Percentiles rank a stretch among this genome's conserved stretches.
phyloP scores from a whole-genome alignment of 2,797 vertebrate genomes.

The Periophthalmus magnuspinnatus region DNA sequence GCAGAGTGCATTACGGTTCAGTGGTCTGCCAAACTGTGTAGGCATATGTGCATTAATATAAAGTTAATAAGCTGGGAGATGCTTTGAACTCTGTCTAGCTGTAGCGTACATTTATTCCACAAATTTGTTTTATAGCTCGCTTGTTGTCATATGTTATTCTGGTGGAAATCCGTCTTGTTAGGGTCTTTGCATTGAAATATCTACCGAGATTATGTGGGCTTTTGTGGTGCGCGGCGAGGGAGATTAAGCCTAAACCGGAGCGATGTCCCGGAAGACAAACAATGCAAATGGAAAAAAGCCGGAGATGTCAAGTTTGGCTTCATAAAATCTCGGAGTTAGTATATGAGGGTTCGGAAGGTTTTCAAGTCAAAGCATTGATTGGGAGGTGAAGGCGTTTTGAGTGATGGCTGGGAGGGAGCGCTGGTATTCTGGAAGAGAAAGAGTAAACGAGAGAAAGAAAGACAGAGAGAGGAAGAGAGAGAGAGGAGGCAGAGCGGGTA shows the following conservation, averaged over 20 bases:
- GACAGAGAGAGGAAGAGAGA: constrained; percentile 75
- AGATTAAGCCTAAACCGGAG: constrained; percentile 39
- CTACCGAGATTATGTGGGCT: constrained; percentile 52
- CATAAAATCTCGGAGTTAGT: constrained; percentile 37
- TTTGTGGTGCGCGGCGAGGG: constrained; percentile 36
- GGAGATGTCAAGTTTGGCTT: constrained; percentile 39
- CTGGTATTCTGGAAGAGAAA: constrained; percentile 83
- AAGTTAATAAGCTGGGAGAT: constrained; percentile 28
- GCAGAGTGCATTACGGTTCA: constrained; percentile 52
- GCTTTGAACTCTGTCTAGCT: constrained; percentile 12
- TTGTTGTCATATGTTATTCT: constrained; percentile 82
- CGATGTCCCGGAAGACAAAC: constrained; percentile 34
- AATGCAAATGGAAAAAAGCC: constrained; percentile 40
- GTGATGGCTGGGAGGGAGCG: constrained; percentile 67
- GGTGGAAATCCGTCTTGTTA: constrained; percentile 62
- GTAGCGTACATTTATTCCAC: constrained; percentile 71
- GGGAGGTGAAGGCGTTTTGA: constrained; percentile 65
- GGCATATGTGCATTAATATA: constrained; percentile 13
- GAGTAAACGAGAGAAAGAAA: constrained; percentile 76
- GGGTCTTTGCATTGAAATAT: constrained; percentile 64
- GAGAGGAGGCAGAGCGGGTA: constrained; percentile 85
- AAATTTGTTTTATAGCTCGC: constrained; percentile 82
- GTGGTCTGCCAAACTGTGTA: not conserved
- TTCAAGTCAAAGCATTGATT: constrained; percentile 70
- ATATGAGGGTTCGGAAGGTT: constrained; percentile 55